A percentile compares a stretch with the other conserved stretches of the same genome.
These are phyloP conservation scores for Empis livida DNA, from an alignment of 2,888 invertebrate species.

Conservation along the genomic window DNA sequence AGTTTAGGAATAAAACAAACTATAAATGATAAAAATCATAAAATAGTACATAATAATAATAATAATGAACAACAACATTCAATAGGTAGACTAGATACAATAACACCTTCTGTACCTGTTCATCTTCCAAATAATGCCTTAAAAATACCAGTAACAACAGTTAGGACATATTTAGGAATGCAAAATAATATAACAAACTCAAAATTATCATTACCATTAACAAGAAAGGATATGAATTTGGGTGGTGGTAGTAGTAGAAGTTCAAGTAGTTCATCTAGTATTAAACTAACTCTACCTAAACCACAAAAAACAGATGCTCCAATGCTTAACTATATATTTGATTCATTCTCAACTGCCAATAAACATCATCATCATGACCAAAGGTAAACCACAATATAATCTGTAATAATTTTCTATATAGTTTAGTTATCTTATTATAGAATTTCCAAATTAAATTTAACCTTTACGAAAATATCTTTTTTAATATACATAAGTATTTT, in stretches of 20 bases:
- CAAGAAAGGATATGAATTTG: background rate
- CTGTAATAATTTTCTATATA: too few species aligned
- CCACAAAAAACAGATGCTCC: slow-evolving; percentile 50
- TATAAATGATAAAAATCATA: background rate
- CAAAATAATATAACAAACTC: slow-evolving; percentile 9
- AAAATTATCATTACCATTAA: slow-evolving; percentile 24
- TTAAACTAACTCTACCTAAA: slow-evolving; percentile 34
- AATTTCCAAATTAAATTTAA: too few species aligned
- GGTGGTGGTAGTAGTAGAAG: background rate
- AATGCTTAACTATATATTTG: slow-evolving; percentile 62
- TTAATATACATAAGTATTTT: too few species aligned
- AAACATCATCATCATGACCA: slow-evolving; percentile 55
- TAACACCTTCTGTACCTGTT: slow-evolving; percentile 3
- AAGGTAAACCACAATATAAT: slow-evolving; percentile 38
- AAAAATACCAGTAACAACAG: slow-evolving; percentile 8
- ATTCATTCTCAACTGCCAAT: slow-evolving; percentile 52
- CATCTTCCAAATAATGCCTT: slow-evolving; percentile 5
- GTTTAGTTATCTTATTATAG: too few species aligned
- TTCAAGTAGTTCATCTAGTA: slow-evolving; percentile 14
- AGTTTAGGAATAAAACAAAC: background rate
- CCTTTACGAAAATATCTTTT: too few species aligned
- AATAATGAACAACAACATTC: background rate
- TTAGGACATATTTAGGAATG: slow-evolving; percentile 11
- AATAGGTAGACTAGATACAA: background rate
- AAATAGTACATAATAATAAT: background rate